phyloP scores from a whole-genome alignment of 2,888 invertebrate genomes.

The Apotomis turbidana region DNA sequence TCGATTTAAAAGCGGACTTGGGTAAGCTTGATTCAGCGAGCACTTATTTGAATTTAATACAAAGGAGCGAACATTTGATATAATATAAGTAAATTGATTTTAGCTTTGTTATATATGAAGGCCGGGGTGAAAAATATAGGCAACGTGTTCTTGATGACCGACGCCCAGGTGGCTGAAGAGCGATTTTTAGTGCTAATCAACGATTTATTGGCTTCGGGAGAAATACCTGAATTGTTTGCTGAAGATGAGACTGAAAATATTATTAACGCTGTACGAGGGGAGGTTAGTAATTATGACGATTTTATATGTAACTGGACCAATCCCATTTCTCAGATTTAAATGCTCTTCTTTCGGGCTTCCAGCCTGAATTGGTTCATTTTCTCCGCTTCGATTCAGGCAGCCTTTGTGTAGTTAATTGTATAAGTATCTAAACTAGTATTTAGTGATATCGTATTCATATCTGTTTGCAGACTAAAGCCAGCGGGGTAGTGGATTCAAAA shows the following conservation, averaged over 20 bases:
- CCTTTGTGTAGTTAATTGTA: too few relatives aligned
- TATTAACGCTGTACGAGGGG: slow-evolving; percentile 88
- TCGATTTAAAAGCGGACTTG: slow-evolving; percentile 89
- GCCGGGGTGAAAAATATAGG: slow-evolving; percentile 93
- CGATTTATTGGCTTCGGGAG: slow-evolving; percentile 96
- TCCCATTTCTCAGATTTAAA: too few relatives aligned
- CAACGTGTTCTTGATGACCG: slow-evolving; percentile 95
- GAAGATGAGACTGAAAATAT: slow-evolving; percentile 97
- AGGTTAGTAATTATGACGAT: slow-evolving; percentile 71
- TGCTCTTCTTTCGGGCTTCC: too few relatives aligned
- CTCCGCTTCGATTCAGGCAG: too few relatives aligned
- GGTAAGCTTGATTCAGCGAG: slow-evolving; percentile 55
- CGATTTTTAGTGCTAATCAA: slow-evolving; percentile 96
- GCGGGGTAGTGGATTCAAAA: slow-evolving; percentile 91
- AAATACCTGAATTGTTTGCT: slow-evolving; percentile 94
- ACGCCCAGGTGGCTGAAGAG: slow-evolving; percentile 96
- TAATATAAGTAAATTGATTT: slow-evolving; percentile 39
- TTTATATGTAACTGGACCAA: too few relatives aligned
- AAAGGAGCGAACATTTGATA: too few relatives aligned
- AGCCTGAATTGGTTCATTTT: too few relatives aligned
- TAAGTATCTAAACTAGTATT: too few relatives aligned
- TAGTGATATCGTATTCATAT: slow-evolving; percentile 27
- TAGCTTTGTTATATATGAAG: slow-evolving; percentile 91
- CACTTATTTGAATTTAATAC: too few relatives aligned
- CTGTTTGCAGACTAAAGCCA: slow-evolving; percentile 86